Evolutionary conservation across 2,888 invertebrate genomes (phyloP).

Genomic region (Nebria salina): DNA sequence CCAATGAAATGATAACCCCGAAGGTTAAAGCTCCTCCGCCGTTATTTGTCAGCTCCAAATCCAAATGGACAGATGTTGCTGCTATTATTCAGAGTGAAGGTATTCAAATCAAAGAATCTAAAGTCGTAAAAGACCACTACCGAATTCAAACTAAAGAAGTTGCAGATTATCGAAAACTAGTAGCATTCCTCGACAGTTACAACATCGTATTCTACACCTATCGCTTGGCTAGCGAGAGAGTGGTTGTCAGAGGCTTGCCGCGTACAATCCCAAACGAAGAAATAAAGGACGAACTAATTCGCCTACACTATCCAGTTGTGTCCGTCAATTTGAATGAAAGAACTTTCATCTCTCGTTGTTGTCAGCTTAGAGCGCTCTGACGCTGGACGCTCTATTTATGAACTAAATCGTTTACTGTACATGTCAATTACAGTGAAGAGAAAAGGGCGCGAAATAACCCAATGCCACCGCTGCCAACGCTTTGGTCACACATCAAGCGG

Average conservation of each 20-base stretch:
- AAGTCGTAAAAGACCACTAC: too few species aligned
- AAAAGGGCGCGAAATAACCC: conserved; percentile 37
- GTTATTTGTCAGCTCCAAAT: too few species aligned
- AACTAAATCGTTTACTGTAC: conserved; percentile 54
- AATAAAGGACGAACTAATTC: conserved; percentile 56
- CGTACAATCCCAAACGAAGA: conserved; percentile 53
- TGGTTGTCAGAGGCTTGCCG: conserved; percentile 59
- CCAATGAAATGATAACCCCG: too few species aligned
- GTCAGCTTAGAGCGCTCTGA: conserved; percentile 52
- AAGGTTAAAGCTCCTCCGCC: too few species aligned
- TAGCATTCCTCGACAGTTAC: too few species aligned
- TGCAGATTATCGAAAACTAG: too few species aligned
- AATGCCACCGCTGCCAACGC: conserved; percentile 49
- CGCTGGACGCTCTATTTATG: conserved; percentile 27
- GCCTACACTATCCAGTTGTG: conserved; percentile 56
- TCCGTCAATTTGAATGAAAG: conserved; percentile 59
- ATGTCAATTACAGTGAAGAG: conserved; percentile 57
- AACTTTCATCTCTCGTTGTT: conserved; percentile 51
- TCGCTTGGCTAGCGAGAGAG: conserved; percentile 57
- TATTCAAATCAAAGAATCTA: too few species aligned
- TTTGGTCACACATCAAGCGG: conserved; percentile 48
- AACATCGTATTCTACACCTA: conserved; percentile 61
- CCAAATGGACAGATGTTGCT: too few species aligned
- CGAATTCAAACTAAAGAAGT: too few species aligned
- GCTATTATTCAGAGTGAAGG: conserved; percentile 35